Base-by-base conservation (phyloP, 2,797 vertebrate genomes). In the Falco peregrinus region DNA sequence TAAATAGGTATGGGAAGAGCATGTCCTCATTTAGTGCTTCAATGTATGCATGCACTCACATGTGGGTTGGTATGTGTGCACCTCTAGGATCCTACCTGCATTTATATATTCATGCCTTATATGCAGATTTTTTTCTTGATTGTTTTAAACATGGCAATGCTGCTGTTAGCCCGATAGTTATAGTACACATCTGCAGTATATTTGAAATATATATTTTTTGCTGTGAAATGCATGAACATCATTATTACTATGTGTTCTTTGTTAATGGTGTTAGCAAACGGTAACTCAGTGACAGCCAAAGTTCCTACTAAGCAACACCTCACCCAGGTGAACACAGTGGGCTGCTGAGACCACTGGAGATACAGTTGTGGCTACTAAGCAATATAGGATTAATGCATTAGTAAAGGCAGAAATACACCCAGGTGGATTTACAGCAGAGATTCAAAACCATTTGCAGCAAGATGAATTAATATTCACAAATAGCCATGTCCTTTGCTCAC, bases 171-270 rank as follows among this genome's bases (percentile, higher is more conserved):
- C 78, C 81, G 75, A 33, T 16, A 20, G 73, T 28, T 25, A 7
- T 2, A 20, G 12, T 19, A 9, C 79, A 41, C 59, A n/a, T 16
- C 45, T 22, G 64, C 31, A 43, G 29, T 84, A 39, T 79, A 20
- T 89, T 76, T 11, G 33, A 93, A 95, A 87, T 92, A 94, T 12
- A 59, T 70, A 31, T 91, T 96, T 94, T 94, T 93, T 93, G 85
- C 86, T 75, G 63, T 93, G 90, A 71, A 87, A 53, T 2, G 25
- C 73, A 71, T 48, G 26, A 71, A 86, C 71, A 65, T 83, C 57
- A 56, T 45, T 94, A 91, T 92, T 75, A 6, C 28, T 82, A 41
- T 11, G 61, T 71, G 60, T 86, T 85, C 64, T 63, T 87, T 71
- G 50, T 70, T 33, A 56, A 6, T 75, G 77, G 75, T 67, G 11